These are phyloP conservation scores for Hippocampus barbouri DNA, from an alignment of 2,113 vertebrate genomes.

Conservation along the genomic window DNA sequence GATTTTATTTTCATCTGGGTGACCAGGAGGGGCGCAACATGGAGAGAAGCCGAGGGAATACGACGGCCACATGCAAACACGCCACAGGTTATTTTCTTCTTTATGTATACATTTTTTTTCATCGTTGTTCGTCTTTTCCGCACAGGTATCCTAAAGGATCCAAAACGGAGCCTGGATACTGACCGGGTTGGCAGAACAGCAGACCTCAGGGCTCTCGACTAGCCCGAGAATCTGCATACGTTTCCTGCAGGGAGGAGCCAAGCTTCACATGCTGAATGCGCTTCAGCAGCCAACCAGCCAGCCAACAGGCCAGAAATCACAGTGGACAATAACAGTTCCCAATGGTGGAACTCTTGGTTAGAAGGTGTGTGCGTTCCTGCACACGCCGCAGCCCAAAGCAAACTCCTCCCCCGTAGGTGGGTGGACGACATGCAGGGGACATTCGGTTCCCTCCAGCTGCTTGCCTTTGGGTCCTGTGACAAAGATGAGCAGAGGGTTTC, in stretches of 20 bases:
- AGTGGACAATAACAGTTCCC: conserved; percentile 62
- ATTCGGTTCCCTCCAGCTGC: conserved; percentile 96
- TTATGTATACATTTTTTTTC: conserved; percentile 36
- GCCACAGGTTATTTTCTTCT: conserved; percentile 77
- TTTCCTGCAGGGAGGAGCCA: conserved; percentile 39
- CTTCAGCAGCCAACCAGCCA: conserved; percentile 30
- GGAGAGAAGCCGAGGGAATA: conserved; percentile 85
- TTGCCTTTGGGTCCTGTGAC: conserved; percentile 94
- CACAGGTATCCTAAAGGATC: conserved; percentile 51
- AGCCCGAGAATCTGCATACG: conserved; percentile 49
- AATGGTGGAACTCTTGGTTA: conserved; percentile 66
- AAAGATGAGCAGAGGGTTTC: conserved; percentile 2
- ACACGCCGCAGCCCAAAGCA: conserved; percentile 95
- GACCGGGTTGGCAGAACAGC: conserved; percentile 46
- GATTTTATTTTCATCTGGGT: conserved; percentile 72
- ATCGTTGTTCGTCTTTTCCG: conserved; percentile 37
- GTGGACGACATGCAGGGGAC: conserved; percentile 96
- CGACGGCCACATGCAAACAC: conserved; percentile 98
- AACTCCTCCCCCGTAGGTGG: conserved; percentile 98
- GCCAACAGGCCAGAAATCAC: conserved; percentile 56
- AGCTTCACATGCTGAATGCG: conserved; percentile 41
- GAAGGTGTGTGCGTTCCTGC: conserved; percentile 98
- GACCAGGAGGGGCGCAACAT: conserved; percentile 85
- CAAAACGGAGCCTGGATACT: conserved; percentile 40
- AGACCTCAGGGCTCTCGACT: conserved; percentile 48